phyloP scores from a whole-genome alignment of 2,113 vertebrate genomes.

The Heterochromis multidens region DNA sequence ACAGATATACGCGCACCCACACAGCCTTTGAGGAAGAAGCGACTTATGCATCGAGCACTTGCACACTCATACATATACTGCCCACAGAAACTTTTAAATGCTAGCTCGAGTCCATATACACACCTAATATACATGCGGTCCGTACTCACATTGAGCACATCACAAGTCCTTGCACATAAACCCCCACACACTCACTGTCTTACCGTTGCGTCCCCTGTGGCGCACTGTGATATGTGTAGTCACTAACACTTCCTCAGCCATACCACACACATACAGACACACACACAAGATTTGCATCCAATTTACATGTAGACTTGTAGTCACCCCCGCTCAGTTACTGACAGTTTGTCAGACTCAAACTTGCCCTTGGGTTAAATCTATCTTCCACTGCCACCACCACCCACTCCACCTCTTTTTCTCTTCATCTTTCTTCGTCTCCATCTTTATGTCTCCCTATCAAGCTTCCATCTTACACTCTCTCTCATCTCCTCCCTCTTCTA shows the following conservation, averaged over 20 bases:
- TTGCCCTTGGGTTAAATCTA: conserved; percentile 64
- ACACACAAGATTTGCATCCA: conserved; percentile 56
- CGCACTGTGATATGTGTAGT: conserved; percentile 33
- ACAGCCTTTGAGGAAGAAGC: conserved; percentile 17
- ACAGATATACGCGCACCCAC: conserved; percentile 7
- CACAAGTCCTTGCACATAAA: conserved; percentile 4
- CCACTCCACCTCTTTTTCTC: conserved; percentile 14
- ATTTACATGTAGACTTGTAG: conserved; percentile 55
- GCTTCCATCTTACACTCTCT: conserved; percentile 29
- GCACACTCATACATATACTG: neutral
- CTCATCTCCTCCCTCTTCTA: conserved; percentile 29
- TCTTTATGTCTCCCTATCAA: conserved; percentile 17
- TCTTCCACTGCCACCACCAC: conserved; percentile 6
- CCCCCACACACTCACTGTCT: conserved; percentile 6
- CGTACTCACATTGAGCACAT: neutral
- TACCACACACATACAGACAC: conserved; percentile 36
- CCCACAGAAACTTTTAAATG: neutral
- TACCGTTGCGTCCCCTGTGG: conserved; percentile 26
- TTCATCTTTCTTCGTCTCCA: neutral
- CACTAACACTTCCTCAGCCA: conserved; percentile 25
- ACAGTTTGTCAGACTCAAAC: conserved; percentile 62
- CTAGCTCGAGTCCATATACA: neutral
- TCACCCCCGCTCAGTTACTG: conserved; percentile 51
- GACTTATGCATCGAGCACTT: neutral
- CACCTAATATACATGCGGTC: neutral